Evolutionary conservation across 2,797 vertebrate genomes (phyloP).

Genomic region (Syndactyla subalaris): DNA sequence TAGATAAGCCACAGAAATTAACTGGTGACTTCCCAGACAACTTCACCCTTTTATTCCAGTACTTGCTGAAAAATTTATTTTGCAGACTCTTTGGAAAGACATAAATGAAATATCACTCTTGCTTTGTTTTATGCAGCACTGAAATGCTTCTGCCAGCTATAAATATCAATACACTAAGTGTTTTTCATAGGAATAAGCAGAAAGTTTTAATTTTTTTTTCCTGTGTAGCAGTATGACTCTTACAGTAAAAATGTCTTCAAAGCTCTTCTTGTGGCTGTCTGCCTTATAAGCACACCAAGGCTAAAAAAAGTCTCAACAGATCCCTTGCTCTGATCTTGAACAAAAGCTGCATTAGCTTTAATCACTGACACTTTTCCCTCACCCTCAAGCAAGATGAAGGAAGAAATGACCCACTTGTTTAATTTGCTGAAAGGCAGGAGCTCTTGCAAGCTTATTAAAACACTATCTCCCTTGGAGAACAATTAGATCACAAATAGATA

Average conservation of each 20-base stretch:
- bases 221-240: background rate
- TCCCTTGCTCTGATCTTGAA: background rate
- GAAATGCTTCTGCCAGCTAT: background rate
- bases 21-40: background rate
- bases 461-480: background rate
- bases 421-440: constrained; percentile 27
- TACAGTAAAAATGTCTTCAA: background rate
- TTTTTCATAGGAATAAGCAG: background rate
- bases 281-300: background rate
- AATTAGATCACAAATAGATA: background rate
- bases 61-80: background rate
- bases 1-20: background rate
- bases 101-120: background rate
- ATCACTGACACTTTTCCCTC: background rate
- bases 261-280: background rate
- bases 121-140: constrained; percentile 1
- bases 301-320: background rate
- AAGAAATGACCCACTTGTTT: constrained; percentile 36
- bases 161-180: background rate
- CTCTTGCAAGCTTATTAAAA: constrained; percentile 24
- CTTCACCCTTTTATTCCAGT: background rate
- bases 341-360: background rate
- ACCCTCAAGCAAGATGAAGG: background rate
- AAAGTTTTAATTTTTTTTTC: background rate
- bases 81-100: background rate